Base-by-base conservation (phyloP, 2,888 invertebrate species). In the Cabera pusaria region DNA sequence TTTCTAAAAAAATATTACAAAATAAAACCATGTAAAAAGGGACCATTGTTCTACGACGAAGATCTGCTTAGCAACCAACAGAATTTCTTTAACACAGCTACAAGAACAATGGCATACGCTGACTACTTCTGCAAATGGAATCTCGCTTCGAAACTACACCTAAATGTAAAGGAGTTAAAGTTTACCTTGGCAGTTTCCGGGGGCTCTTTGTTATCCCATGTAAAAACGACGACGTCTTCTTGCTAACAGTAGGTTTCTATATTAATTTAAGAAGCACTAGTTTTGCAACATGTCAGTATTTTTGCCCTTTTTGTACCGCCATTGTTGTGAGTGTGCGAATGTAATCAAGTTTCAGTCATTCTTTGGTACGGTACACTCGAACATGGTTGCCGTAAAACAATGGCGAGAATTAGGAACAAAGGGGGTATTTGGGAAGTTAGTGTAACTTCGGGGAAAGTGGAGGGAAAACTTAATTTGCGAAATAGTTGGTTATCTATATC, bases 211-310 rank as follows among this genome's bases (percentile, higher is more conserved):
- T 20, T 16, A 41, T 41, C 40, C 34, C 45, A 41, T 21, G 14
- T 16, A 24, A 31, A 40, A 36, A 39, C 40, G 33, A 41, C 37
- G 21, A 14, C 3, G n/a, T 20, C 35, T 25, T 27, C 16, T 36
- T 33, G 21, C 32, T 22, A 22, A 33, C 44, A 28, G 38, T 33
- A 18, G 16, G 37, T 39, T 44, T 40, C 40, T 29, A 39, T 44
- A 40, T 24, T 36, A 33, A 28, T 40, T 29, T 27, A 28, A 10
- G 36, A 26, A 28, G 33, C 33, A 20, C 40, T 40, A 23, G 44
- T 36, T 36, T 23, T 23, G 29, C 20, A 34, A 33, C 43, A 9
- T 20, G 37, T 24, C 29, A 20, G 20, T 24, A 33, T 38, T 31
- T 35, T 36, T 33, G 23, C 10, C 3, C n/a, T 42, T 42, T 41